Conservation (phyloP, 2,797 vertebrate genomes). For the Pangasius larnaudii region DNA sequence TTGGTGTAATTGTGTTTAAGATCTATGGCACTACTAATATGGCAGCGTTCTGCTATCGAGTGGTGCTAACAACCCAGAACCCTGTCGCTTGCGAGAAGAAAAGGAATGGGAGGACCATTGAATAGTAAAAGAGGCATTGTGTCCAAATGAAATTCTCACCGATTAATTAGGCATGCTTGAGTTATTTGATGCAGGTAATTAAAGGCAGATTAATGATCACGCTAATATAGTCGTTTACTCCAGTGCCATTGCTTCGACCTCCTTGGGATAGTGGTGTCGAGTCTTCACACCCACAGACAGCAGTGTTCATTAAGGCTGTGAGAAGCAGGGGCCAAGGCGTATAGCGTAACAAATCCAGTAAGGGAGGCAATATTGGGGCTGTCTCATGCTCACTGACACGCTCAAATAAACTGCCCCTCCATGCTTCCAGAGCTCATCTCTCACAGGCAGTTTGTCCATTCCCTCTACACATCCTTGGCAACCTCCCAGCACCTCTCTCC, state of each 20-base stretch:
- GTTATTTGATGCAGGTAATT: slow-evolving; percentile 67
- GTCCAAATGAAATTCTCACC: slow-evolving; percentile 61
- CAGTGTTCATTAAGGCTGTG: slow-evolving; percentile 19
- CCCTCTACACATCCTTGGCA: slow-evolving; percentile 41
- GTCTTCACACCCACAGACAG: not conserved
- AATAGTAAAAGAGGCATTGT: slow-evolving; percentile 45
- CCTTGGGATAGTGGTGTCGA: slow-evolving; percentile 8
- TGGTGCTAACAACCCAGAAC: slow-evolving; percentile 61
- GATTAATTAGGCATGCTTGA: slow-evolving; percentile 63
- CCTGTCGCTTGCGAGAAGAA: slow-evolving; percentile 46
- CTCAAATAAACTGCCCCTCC: slow-evolving; percentile 45
- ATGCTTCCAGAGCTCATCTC: slow-evolving; percentile 41
- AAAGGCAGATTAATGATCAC: slow-evolving; percentile 64
- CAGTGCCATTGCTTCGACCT: slow-evolving; percentile 25
- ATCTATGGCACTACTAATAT: slow-evolving; percentile 67
- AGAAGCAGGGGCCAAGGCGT: slow-evolving; percentile 6
- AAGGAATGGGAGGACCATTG: slow-evolving; percentile 11
- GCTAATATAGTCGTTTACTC: slow-evolving; percentile 50
- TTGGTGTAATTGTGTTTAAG: slow-evolving; percentile 67
- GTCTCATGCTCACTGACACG: slow-evolving; percentile 47
- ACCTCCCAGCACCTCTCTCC: slow-evolving; percentile 37
- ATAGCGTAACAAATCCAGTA: slow-evolving; percentile 34
- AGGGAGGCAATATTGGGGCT: slow-evolving; percentile 43
- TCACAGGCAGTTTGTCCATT: slow-evolving; percentile 49
- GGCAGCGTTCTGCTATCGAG: slow-evolving; percentile 66